Conservation (phyloP, 2,797 vertebrate genomes). For the Channallabes apus region DNA sequence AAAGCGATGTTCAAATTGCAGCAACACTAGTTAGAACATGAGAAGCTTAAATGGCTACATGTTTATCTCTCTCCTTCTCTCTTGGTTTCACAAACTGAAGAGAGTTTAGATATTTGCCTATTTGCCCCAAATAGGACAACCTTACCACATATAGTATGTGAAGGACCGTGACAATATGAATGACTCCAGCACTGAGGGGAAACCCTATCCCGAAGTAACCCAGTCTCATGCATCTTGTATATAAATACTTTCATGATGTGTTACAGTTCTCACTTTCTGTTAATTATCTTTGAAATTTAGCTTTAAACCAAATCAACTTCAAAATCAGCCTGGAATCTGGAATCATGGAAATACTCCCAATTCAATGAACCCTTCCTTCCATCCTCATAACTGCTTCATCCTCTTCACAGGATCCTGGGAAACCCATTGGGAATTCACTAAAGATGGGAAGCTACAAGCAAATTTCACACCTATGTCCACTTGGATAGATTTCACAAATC, state of each 20-base stretch:
- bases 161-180: background rate
- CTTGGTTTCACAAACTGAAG: conserved; percentile 25
- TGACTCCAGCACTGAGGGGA: background rate
- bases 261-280: background rate
- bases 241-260: background rate
- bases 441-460: background rate
- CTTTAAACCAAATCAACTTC: background rate
- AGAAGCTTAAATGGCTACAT: conserved; percentile 38
- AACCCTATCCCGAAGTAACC: background rate
- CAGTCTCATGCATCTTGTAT: background rate
- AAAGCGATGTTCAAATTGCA: conserved; percentile 75
- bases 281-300: background rate
- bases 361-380: background rate
- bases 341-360: background rate
- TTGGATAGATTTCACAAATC: too few relatives aligned
- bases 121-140: background rate
- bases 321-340: background rate
- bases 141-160: background rate
- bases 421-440: background rate
- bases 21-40: conserved; percentile 73
- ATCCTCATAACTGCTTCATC: background rate
- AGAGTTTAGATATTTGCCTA: conserved; percentile 5
- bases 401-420: background rate
- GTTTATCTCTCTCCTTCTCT: conserved; percentile 36
- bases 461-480: background rate